Percentiles rank a stretch among this genome's conserved stretches.
Conservation (phyloP, 2,888 invertebrate species). For the Scaptomyza tumidula region DNA sequence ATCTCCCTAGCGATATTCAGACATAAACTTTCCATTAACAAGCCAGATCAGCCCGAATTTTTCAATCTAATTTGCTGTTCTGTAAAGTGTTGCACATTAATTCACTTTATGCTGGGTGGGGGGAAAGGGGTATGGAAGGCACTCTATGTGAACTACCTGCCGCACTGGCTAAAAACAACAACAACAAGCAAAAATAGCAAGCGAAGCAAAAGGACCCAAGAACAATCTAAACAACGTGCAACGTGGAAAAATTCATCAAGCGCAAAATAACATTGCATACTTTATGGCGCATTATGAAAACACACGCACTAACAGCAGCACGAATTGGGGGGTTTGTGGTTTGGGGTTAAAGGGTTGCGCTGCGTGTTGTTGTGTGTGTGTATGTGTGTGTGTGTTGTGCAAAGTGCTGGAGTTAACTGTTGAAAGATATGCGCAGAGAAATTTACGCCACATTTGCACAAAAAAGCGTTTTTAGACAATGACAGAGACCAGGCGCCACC, state of each 20-base stretch:
- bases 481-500: conserved; percentile 31
- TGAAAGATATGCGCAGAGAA: conserved; percentile 30
- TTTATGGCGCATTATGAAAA: conserved; percentile 79
- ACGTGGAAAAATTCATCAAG: conserved; percentile 77
- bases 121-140: background rate
- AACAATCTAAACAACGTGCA: conserved; percentile 55
- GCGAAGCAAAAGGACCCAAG: conserved; percentile 25
- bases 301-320: conserved; percentile 56
- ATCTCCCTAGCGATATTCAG: no score
- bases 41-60: background rate
- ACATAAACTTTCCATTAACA: background rate
- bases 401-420: conserved; percentile 1
- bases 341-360: conserved; percentile 3
- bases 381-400: background rate
- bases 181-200: background rate
- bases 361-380: no score
- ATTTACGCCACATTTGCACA: conserved; percentile 72
- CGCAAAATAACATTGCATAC: conserved; percentile 79
- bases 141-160: conserved; percentile 46
- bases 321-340: background rate
- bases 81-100: conserved; percentile 51
- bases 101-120: conserved; percentile 57
- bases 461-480: conserved; percentile 76
- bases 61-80: background rate
- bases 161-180: conserved; percentile 8